Conservation (phyloP, 2,888 invertebrate species). For the Cosmia trapezina region DNA sequence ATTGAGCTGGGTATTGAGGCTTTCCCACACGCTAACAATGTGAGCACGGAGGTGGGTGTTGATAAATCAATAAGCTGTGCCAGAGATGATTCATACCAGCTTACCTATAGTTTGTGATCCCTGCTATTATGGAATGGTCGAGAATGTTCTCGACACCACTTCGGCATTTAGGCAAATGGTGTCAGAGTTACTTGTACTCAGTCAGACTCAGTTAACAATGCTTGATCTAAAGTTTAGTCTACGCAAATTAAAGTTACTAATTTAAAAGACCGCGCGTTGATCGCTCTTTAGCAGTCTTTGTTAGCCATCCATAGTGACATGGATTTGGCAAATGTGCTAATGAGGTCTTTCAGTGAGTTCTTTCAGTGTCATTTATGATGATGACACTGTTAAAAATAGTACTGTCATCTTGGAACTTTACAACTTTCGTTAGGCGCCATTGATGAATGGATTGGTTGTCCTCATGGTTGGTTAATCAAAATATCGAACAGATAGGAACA, state of each 20-base stretch:
- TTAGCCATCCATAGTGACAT: neutral
- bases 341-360: constrained; percentile 3
- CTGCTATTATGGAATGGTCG: too few relatives aligned
- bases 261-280: neutral
- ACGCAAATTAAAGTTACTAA: constrained; percentile 1
- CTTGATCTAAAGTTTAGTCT: neutral
- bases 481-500: neutral
- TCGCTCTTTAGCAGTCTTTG: constrained; percentile 5
- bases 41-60: constrained; percentile 32
- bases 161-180: constrained; percentile 15
- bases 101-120: neutral
- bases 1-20: constrained; percentile 49
- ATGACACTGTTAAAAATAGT: constrained; percentile 23
- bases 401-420: constrained; percentile 19
- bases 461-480: neutral
- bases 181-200: constrained; percentile 4
- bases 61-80: constrained; percentile 34
- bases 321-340: constrained; percentile 24
- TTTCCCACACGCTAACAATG: constrained; percentile 51
- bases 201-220: constrained; percentile 1
- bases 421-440: constrained; percentile 20
- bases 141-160: constrained; percentile 2
- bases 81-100: constrained; percentile 35
- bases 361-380: constrained; percentile 24
- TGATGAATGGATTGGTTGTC: constrained; percentile 8